Conservation (phyloP, 1,140 invertebrate genomes). For the Elymnias hypermnestra region DNA sequence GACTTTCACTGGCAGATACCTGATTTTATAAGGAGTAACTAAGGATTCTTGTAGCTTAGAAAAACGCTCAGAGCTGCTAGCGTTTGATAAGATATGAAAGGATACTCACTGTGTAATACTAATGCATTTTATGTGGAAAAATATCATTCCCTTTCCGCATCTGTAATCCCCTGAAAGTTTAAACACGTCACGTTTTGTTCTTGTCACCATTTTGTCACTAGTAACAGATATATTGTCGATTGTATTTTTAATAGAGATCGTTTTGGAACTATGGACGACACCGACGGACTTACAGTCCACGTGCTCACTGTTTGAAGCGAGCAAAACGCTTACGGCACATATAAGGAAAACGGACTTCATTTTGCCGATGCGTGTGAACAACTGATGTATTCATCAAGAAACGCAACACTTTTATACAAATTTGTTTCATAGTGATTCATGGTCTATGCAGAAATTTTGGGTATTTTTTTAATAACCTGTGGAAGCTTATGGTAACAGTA, state of each 20-base stretch:
- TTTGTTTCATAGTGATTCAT: background rate
- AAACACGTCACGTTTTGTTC: conserved; percentile 3
- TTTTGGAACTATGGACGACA: background rate
- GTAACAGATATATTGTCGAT: background rate
- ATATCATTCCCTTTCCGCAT: background rate
- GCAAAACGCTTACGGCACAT: background rate
- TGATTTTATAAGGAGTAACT: too few species aligned
- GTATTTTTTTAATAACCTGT: background rate
- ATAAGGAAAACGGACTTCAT: conserved; percentile 7
- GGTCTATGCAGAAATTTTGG: background rate
- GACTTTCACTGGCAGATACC: too few species aligned
- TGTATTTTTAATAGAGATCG: background rate
- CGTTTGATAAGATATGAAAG: background rate
- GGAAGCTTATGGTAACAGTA: too few species aligned
- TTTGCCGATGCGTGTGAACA: background rate
- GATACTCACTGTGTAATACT: background rate
- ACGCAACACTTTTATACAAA: conserved; percentile 1
- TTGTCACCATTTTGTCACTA: background rate
- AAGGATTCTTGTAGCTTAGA: too few species aligned
- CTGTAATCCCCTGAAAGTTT: background rate
- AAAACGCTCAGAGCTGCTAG: too few species aligned
- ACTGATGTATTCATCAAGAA: conserved; percentile 1
- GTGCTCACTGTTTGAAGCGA: background rate
- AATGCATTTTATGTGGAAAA: background rate
- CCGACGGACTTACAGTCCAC: conserved; percentile 2